Conservation (phyloP, 2,113 vertebrate genomes). For the Platanista minor region DNA sequence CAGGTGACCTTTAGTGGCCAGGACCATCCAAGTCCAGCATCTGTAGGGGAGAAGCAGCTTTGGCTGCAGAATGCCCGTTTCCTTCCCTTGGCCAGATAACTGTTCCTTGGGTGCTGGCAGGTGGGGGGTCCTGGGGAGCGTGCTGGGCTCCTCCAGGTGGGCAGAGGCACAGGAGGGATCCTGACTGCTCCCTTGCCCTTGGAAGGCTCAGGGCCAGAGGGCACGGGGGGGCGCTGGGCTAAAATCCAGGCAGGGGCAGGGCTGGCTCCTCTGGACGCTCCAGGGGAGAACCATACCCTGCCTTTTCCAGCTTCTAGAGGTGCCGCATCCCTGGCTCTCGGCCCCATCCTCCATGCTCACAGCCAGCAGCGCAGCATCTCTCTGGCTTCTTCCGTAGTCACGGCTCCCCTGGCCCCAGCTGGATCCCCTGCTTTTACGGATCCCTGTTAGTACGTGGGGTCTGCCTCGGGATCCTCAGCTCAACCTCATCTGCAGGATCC, state of each 20-base stretch:
- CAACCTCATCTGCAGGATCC: too few relatives aligned
- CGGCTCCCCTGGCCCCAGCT: not conserved
- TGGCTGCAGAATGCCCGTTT: not conserved
- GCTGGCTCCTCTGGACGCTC: accelerated
- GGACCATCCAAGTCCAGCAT: not conserved
- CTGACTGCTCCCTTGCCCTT: not conserved
- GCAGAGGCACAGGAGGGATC: not conserved
- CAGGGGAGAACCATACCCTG: accelerated
- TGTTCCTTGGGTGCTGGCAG: not conserved
- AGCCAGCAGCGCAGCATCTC: accelerated
- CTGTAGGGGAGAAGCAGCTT: conserved; percentile 10
- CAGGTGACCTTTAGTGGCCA: not conserved
- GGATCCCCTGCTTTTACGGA: not conserved
- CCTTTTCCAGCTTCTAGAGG: not conserved
- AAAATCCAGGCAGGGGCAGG: not conserved
- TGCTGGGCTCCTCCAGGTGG: not conserved
- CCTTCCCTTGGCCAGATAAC: not conserved
- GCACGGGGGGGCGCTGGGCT: too few relatives aligned
- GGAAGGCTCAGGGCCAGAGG: not conserved
- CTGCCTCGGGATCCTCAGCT: not conserved
- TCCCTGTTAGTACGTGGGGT: too few relatives aligned
- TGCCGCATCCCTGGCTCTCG: accelerated
- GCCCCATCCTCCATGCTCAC: not conserved
- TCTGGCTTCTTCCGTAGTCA: not conserved
- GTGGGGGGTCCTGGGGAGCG: not conserved